Base-by-base conservation (phyloP, 2,888 invertebrate genomes). In the Nephrotoma guestfalica region DNA sequence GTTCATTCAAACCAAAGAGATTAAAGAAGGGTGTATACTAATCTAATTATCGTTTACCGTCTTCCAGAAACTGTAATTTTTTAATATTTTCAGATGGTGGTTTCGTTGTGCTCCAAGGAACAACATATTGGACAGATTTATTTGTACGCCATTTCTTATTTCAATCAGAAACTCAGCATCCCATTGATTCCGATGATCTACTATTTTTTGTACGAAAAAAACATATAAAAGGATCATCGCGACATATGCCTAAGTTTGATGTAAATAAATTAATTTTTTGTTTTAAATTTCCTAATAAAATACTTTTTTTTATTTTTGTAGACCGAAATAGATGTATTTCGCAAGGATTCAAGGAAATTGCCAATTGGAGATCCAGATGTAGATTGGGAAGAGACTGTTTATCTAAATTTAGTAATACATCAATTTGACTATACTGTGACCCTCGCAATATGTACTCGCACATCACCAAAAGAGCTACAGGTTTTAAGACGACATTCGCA, bases 351-450 rank as follows among this genome's bases (percentile, higher is more conserved):
- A 90, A 96, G 97, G 90, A 98, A 98, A 92, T 93, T 99, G 90
- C 99, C 99, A 86, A 96, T 98, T 90, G 97, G 97, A 87, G 98
- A 99, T 93, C 96, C 97, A 83, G 97, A 97, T 88, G 96, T 99
- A 89, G 98, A 99, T 92, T 99, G 99, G 99, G 99, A 99, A 92
- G 99, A 99, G 93, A 99, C 99, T 87, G 98, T 99, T 88, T 99
- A 99, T 93, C 94, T 99, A 89, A 99, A 99, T 93, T 94, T 99
- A 91, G 96, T 99, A 89, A 96, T 99, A 91, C 99, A 99, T 92
- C 99, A 99, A 93, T 97, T 99, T 92, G 98, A 99, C 92, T 99
- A 99, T 92, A 98, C 97, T 87, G 94, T 99, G 87, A 99, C 99
- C 84, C 94, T 99, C 91, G 99, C 99, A 88, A 97, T 99, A 90